phyloP scores from a whole-genome alignment of 2,888 invertebrate species.

The Caenorhabditis virilis region DNA sequence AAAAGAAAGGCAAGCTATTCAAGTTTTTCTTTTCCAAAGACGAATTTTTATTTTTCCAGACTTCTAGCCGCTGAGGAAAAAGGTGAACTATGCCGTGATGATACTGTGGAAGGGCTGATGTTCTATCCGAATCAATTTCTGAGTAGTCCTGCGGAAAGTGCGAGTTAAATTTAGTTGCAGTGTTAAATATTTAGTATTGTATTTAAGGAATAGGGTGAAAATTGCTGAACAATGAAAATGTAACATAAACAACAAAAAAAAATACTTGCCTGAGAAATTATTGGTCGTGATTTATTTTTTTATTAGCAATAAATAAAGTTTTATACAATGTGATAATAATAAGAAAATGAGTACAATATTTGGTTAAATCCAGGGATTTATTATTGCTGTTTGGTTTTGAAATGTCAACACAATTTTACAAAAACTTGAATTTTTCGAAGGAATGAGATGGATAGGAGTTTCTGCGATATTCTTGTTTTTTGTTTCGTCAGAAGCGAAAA shows the following conservation, averaged over 20 bases:
- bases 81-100: conserved; percentile 89
- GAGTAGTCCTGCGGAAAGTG: too few species aligned
- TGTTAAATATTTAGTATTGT: too few species aligned
- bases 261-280: too few species aligned
- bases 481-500: not conserved
- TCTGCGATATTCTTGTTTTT: not conserved
- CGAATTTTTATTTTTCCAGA: conserved; percentile 69
- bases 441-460: not conserved
- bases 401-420: not conserved
- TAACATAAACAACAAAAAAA: too few species aligned
- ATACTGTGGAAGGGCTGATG: conserved; percentile 88
- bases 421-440: too few species aligned
- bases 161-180: too few species aligned
- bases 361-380: too few species aligned
- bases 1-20: conserved; percentile 76
- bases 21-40: conserved; percentile 2
- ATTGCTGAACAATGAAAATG: too few species aligned
- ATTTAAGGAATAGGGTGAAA: too few species aligned
- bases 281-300: not conserved
- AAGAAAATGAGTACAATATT: too few species aligned
- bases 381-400: not conserved
- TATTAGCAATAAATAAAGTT: too few species aligned
- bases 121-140: conserved; percentile 88
- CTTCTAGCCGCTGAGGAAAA: conserved; percentile 83
- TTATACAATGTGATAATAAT: too few species aligned